Evolutionary conservation across 1,140 invertebrate species (phyloP), one percentile per base, ranked within the genome.

Genomic region (Calliphora vicina): DNA sequence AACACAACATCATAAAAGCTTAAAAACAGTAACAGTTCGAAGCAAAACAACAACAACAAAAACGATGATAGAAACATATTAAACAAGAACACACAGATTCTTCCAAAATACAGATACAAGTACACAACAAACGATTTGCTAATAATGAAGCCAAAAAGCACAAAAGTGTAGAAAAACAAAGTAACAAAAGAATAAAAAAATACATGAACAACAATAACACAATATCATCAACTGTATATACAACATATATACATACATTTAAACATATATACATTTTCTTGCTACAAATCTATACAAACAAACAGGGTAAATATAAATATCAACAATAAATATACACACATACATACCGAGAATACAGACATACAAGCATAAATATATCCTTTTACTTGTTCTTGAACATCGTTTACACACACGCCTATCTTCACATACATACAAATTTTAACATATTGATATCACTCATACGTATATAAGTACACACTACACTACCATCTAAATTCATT

Each of bases 131-230:
- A 76, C 73, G 42, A 76, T 67, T 67, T 76, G 42, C 27, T 43
- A 76, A 76, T 43, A 43, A 76, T 76, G 42, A 43, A 35, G 73
- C 27, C 73, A n/a, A 76, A 76, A 76, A 76, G 27, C 27, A 76
- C 73, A 76, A 76, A 76, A 76, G 23, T 29, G 27, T 76, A 35
- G n/a, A 76, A n/a, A 29, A 73, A 35, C 27, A 35, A 43, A 29
- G 42, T 29, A 76, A 74, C 72, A 25, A 27, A 29, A 76, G 5
- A 35, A 35, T 6, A 35, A 25, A 2, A 74, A 26, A 74, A 35
- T 25, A 67, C 20, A 23, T 25, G 2, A 25, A 67, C 61, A 23
- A 25, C n/a, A 23, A 67, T 20, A 67, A 25, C 50, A n/a, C 1
- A 35, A 35, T 5, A 35, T 17, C 45, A 57, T 17, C 45, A 57